Conservation (phyloP, 2,797 vertebrate species). For the Cygnus olor region DNA sequence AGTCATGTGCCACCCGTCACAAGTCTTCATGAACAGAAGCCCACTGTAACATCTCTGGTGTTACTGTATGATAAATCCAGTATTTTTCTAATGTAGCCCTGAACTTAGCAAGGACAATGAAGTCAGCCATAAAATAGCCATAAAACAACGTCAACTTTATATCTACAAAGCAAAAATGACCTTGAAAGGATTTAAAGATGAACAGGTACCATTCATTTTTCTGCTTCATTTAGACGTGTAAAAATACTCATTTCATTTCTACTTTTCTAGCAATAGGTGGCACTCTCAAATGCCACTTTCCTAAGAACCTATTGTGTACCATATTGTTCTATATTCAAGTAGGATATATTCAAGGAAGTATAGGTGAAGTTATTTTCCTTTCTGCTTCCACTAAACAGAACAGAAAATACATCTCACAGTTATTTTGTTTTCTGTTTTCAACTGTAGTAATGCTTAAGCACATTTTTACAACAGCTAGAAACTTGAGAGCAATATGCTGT, state of each 20-base stretch:
- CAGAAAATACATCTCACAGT: background rate
- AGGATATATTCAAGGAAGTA: conserved; percentile 9
- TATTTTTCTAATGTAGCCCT: background rate
- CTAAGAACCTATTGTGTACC: background rate
- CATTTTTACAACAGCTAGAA: background rate
- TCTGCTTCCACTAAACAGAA: background rate
- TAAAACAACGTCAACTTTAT: background rate
- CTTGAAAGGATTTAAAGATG: background rate
- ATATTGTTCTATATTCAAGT: background rate
- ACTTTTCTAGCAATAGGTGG: conserved; percentile 60
- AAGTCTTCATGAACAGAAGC: background rate
- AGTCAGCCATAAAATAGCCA: background rate
- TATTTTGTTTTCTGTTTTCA: background rate
- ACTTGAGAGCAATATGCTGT: background rate
- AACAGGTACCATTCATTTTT: background rate
- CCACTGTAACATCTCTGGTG: background rate
- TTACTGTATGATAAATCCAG: background rate
- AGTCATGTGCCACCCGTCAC: fast-evolving
- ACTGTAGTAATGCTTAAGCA: background rate
- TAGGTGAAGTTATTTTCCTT: background rate
- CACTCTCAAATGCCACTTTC: conserved; percentile 54
- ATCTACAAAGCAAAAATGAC: background rate
- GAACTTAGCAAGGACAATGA: background rate
- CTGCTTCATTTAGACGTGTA: background rate
- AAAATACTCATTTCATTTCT: background rate